Base-by-base conservation (phyloP, 2,113 vertebrate species). In the Neotoma lepida region DNA sequence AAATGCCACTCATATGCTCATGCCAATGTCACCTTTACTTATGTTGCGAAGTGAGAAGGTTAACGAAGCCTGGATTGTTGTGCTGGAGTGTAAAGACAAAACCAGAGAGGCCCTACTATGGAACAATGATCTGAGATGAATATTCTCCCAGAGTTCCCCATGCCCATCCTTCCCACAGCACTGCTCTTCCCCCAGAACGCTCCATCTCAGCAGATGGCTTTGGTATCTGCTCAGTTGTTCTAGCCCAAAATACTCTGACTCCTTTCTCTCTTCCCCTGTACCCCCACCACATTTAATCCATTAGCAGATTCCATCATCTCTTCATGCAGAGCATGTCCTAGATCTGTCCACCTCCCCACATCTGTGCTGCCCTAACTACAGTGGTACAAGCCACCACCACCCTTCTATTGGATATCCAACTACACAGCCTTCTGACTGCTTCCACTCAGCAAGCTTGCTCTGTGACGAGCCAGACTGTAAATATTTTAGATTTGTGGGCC, bases 191-290 rank as follows among this genome's bases (percentile, higher is more conserved):
- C 33, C 39, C 22, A 15, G 35, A 84, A 33, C 33, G 22, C 49
- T 8, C 49, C 28, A 2, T 41, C n/a, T 73, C 54, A 46, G 46
- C n/a, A 74, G 14, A 35, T 73, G 80, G 73, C 46, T 70, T 64
- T 68, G 35, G 73, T 90, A 68, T 89, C 33, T 24, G 74, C 41
- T 90, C 81, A 18, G 6, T 56, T 80, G 22, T n/a, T 93, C 56
- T 82, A 86, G 63, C n/a, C 85, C 49, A 46, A 91, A 85, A 90
- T 95, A 76, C 70, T 93, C 89, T 89, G 56, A 73, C 77, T 61
- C 28, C 44, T 33, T 85, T 66, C 44, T 4, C 0, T 28, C 73
- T 33, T 61, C 39, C 46, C 49, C 20, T 71, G 41, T 90, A 0
- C 1, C 33, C n/a, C 6, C 4, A 20, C 39, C 33, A 35, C 22